phyloP scores from a whole-genome alignment of 2,113 vertebrate species.

The Xenus cinereus region DNA sequence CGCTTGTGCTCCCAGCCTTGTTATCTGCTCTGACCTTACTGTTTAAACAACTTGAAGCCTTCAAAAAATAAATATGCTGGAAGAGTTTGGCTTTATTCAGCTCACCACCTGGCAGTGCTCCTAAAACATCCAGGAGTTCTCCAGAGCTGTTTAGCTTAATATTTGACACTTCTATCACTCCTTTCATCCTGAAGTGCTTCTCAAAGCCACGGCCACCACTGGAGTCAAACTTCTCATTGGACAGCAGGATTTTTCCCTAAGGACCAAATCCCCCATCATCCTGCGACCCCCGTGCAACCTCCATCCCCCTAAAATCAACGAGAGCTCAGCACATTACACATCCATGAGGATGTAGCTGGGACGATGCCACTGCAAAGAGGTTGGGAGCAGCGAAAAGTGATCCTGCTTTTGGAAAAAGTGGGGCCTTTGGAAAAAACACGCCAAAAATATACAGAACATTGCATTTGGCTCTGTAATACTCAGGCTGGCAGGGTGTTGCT shows the following conservation, averaged over 20 bases:
- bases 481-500: not conserved
- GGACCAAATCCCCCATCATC: fast-evolving
- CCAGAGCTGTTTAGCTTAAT: not conserved
- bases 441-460: too few relatives aligned
- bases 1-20: not conserved
- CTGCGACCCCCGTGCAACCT: not conserved
- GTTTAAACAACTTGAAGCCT: not conserved
- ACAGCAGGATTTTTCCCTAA: not conserved
- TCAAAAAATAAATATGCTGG: conserved; percentile 16
- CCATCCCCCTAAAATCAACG: not conserved
- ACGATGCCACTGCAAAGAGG: not conserved
- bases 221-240: not conserved
- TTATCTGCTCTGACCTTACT: not conserved
- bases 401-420: not conserved
- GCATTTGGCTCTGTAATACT: not conserved
- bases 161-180: conserved; percentile 30
- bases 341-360: not conserved
- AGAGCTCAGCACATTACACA: not conserved
- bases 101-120: not conserved
- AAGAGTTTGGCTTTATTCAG: conserved; percentile 3
- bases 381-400: not conserved
- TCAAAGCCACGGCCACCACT: not conserved
- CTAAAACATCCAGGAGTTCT: conserved; percentile 41
- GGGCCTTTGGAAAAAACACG: not conserved
- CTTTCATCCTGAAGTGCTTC: conserved; percentile 16